Evolutionary conservation across 2,797 vertebrate species (phyloP), one percentile per base, ranked within the genome.

Genomic region (Ara ararauna): DNA sequence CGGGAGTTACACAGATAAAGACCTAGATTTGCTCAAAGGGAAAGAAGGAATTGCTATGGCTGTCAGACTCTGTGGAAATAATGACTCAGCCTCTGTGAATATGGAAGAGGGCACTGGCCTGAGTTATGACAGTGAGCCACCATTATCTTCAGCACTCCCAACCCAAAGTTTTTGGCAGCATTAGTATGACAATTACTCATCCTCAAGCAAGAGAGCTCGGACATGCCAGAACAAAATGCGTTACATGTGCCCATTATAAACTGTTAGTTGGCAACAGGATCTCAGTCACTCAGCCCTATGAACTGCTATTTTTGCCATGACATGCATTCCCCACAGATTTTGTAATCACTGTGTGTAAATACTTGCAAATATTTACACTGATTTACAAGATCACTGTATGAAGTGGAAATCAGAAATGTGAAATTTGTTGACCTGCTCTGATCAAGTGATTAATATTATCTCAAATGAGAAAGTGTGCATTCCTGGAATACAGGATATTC

Each of bases 21-120:
- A 83, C 58, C 50, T 80, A 60, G 42, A n/a, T 14, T 12, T 10
- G 72, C 61, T 54, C 8, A 2, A 64, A 89, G 29, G 15, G 17
- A 29, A 68, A 71, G 44, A 2, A 80, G 13, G 56, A 77, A 45
- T 17, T 56, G 50, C 48, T 42, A 42, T 7, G 62, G 38, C 42
- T 76, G n/a, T 64, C 40, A 79, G 40, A 16, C 14, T 29, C 22
- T 40, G 24, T 42, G 58, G 58, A 89, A 93, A 84, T 8, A 67
- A 13, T 1, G 18, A 45, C 36, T 85, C 15, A 3, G 6, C 29
- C 36, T 38, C 64, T 24, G 0, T 21, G n/a, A 60, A 76, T 13
- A 22, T 0, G 19, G 38, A 84, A 27, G 13, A 73, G 42, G n/a
- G 13, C 0, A 0, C 53, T 75, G 65, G 45, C 50, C 40, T n/a